A percentile compares a stretch with the other conserved stretches of the same genome.
These are phyloP conservation scores for Phaethon lepturus DNA, from an alignment of 2,113 vertebrate species.

Conservation along the genomic window DNA sequence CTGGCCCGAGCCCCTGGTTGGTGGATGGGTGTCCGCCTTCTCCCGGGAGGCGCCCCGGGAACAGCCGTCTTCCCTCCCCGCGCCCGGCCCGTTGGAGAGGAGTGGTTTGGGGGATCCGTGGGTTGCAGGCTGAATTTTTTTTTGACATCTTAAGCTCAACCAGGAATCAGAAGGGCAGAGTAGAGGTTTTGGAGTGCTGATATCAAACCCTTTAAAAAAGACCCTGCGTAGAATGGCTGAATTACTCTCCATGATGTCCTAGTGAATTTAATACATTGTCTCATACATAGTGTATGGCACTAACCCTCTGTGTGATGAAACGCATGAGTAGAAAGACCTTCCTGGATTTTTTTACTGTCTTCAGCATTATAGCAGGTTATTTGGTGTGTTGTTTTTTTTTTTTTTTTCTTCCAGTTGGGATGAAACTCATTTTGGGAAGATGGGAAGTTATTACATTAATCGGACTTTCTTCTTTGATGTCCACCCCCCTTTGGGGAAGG, in stretches of 20 bases:
- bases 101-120: fast-evolving
- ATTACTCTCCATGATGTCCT: not conserved
- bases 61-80: not conserved
- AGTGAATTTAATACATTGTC: not conserved
- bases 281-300: not conserved
- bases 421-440: conserved; percentile 99
- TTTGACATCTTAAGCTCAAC: no score
- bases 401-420: conserved; percentile 89
- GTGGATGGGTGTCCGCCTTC: not conserved
- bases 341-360: not conserved
- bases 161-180: not conserved
- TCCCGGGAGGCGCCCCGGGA: no score
- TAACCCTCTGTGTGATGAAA: not conserved
- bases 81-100: not conserved
- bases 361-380: not conserved
- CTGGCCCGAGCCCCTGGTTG: no score
- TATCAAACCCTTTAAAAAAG: not conserved
- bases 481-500: conserved; percentile 96
- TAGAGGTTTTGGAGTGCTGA: not conserved
- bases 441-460: conserved; percentile 99
- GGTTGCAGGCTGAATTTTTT: not conserved
- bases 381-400: not conserved
- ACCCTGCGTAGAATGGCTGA: not conserved
- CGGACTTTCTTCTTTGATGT: conserved; percentile 98
- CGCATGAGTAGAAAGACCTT: not conserved